phyloP scores from a whole-genome alignment of 2,113 vertebrate species.

The Anhinga anhinga region DNA sequence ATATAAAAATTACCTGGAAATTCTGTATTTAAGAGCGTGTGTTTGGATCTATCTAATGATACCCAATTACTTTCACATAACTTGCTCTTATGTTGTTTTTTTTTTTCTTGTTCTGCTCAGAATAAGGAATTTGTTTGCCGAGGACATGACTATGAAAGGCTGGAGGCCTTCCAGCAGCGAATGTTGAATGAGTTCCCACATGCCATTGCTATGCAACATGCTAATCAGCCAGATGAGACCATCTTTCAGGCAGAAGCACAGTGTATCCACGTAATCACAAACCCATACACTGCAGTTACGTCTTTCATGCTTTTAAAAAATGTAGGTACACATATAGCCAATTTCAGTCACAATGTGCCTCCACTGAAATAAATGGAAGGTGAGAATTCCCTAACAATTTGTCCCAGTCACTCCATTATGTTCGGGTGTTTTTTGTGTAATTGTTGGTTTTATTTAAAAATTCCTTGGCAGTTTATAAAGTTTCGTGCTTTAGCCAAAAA shows the following conservation, averaged over 20 bases:
- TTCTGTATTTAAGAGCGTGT: not conserved
- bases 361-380: not conserved
- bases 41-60: not conserved
- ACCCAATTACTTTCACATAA: not conserved
- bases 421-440: not conserved
- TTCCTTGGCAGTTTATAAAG: not conserved
- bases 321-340: not conserved
- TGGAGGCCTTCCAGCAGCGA: conserved; percentile 98
- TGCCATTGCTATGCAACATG: conserved; percentile 98
- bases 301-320: not conserved
- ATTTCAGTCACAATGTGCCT: not conserved
- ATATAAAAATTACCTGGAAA: not conserved
- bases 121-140: conserved; percentile 99
- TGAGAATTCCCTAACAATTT: not conserved
- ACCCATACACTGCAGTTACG: not conserved
- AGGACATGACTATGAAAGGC: conserved; percentile 96
- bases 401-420: not conserved
- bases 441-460: conserved; percentile 1
- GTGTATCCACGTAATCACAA: conserved; percentile 84
- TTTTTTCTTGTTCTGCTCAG: conserved; percentile 65
- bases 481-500: not conserved
- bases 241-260: conserved; percentile 98
- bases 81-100: not conserved
- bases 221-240: conserved; percentile 97
- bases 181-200: conserved; percentile 99